Conservation (phyloP, 2,113 vertebrate species). For the Grantiella picta region DNA sequence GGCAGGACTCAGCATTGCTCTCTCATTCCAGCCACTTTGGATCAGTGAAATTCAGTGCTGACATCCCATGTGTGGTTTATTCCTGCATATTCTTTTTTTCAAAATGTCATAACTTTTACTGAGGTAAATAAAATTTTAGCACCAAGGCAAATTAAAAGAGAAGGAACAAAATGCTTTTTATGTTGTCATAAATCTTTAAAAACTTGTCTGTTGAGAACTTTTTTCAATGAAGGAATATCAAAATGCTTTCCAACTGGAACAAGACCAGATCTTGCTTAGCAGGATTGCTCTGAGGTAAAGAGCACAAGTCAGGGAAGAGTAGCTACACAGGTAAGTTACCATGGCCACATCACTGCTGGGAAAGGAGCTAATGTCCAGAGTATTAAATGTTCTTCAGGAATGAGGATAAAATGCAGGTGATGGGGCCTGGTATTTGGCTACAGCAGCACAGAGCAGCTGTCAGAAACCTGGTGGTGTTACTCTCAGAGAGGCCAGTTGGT, state of each 20-base stretch:
- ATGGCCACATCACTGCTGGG: not conserved
- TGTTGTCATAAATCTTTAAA: not conserved
- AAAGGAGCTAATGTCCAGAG: not conserved
- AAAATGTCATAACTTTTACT: not conserved
- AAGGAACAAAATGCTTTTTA: not conserved
- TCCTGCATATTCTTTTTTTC: not conserved
- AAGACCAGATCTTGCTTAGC: not conserved
- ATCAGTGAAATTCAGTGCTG: not conserved
- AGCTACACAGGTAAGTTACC: not conserved
- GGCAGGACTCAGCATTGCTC: not conserved
- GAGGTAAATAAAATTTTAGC: slow-evolving; percentile 6
- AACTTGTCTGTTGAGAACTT: not conserved
- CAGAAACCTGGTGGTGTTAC: not conserved
- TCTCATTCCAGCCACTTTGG: not conserved
- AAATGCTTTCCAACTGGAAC: not conserved
- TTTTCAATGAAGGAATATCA: not conserved
- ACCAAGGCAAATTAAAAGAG: not conserved
- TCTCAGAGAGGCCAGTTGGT: not conserved
- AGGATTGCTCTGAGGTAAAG: not conserved
- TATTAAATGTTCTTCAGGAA: not conserved
- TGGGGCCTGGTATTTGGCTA: not conserved
- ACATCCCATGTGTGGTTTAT: not conserved
- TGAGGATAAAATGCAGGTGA: not conserved
- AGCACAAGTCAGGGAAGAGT: not conserved
- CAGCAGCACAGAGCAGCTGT: not conserved